Evolutionary conservation across 2,888 invertebrate genomes (phyloP), one percentile per base, ranked within the genome.

Genomic region (Leptopilina myrica): DNA sequence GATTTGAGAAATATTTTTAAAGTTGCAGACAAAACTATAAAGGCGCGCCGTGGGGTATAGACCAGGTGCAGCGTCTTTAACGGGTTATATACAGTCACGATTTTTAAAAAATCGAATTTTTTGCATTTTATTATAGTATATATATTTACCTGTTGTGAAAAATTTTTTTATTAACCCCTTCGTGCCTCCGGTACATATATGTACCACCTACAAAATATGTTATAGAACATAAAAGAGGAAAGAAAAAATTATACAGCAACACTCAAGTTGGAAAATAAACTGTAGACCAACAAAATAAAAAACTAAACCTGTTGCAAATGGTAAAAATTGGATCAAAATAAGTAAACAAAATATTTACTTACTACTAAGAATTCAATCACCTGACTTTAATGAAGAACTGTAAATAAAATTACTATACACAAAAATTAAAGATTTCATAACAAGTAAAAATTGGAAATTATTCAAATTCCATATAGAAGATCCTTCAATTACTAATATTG

Each of bases 171-270:
- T n/a, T n/a, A n/a, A n/a, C n/a, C n/a, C n/a, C n/a, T n/a, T n/a
- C n/a, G n/a, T n/a, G n/a, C n/a, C n/a, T n/a, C n/a, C n/a, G n/a
- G n/a, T n/a, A n/a, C n/a, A n/a, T n/a, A n/a, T n/a, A n/a, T n/a
- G n/a, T n/a, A n/a, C n/a, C n/a, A n/a, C n/a, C n/a, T n/a, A n/a
- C n/a, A n/a, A n/a, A n/a, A n/a, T n/a, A n/a, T n/a, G n/a, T n/a
- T n/a, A n/a, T n/a, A n/a, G n/a, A 79, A 7, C 89, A 90, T 53
- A 88, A 87, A 81, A 82, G 84, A n/a, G 89, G 90, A 6, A 85
- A 79, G 66, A 40, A 79, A 11, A 89, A 26, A 26, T 26, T 26
- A 90, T 78, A 76, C 83, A 8, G 86, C 87, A 78, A 90, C 88
- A 6, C 5, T n/a, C 59, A 59, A n/a, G n/a, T n/a, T 59, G 59